Evolutionary conservation across 2,888 invertebrate species (phyloP).

Genomic region (Deilephila porcellus): DNA sequence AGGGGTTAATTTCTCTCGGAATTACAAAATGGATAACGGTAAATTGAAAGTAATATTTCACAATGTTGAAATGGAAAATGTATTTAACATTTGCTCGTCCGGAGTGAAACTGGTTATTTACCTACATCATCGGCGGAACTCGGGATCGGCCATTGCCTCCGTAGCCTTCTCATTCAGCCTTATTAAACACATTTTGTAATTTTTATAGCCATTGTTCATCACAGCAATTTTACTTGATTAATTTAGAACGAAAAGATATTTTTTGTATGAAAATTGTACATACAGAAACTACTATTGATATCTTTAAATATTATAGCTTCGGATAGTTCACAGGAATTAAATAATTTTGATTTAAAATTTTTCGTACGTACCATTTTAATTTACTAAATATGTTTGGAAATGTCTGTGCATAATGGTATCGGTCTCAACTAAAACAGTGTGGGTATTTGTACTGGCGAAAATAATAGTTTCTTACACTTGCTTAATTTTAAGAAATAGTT

Average conservation of each 20-base stretch:
- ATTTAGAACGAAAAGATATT: neutral
- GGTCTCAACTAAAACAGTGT: neutral
- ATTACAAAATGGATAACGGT: neutral
- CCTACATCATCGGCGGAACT: conserved; percentile 48
- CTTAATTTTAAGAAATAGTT: neutral
- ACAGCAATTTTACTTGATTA: conserved; percentile 13
- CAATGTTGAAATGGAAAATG: conserved; percentile 39
- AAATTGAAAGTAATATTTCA: neutral
- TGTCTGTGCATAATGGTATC: neutral
- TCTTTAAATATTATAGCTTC: too few relatives aligned
- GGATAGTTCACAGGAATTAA: too few relatives aligned
- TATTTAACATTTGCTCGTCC: conserved; percentile 39
- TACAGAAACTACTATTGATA: too few relatives aligned
- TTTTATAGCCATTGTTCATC: conserved; percentile 46
- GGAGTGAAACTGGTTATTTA: conserved; percentile 62
- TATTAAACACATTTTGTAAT: conserved; percentile 54
- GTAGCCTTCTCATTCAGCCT: conserved; percentile 47
- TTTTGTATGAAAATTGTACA: too few relatives aligned
- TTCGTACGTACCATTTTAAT: neutral
- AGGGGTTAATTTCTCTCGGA: neutral
- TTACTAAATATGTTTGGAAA: neutral
- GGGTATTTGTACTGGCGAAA: neutral
- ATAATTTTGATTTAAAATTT: too few relatives aligned
- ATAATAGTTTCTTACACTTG: neutral
- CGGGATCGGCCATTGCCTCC: conserved; percentile 60